Evolutionary conservation across 2,113 vertebrate genomes (phyloP).

Genomic region (Dipodomys merriami): DNA sequence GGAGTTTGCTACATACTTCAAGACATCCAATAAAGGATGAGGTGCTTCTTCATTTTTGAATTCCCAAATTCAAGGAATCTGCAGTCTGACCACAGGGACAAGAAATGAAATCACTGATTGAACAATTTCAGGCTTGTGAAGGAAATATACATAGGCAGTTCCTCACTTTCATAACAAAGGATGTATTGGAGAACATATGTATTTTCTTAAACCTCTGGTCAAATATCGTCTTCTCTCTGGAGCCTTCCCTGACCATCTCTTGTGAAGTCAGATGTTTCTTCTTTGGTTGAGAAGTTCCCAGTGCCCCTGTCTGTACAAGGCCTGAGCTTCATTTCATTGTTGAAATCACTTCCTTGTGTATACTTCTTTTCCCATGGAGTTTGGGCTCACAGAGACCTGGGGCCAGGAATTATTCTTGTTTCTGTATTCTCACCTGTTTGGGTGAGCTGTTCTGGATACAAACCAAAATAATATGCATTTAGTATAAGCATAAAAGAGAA

Average conservation of each 20-base stretch:
- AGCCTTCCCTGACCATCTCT: not conserved
- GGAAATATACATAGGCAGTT: not conserved
- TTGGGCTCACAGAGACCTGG: not conserved
- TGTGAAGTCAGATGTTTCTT: not conserved
- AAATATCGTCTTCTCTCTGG: not conserved
- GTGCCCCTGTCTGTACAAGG: not conserved
- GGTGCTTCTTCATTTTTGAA: not conserved
- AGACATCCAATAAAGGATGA: not conserved
- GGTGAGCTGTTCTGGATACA: not conserved
- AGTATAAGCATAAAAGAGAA: not conserved
- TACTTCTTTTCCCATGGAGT: not conserved
- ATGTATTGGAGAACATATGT: not conserved
- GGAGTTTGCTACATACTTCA: not conserved
- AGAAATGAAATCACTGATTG: not conserved
- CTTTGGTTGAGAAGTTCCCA: not conserved
- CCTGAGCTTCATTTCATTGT: too few relatives aligned
- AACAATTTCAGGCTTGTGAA: not conserved
- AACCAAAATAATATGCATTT: not conserved
- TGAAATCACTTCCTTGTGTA: not conserved
- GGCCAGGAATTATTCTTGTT: not conserved
- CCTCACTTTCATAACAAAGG: not conserved
- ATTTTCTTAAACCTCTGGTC: not conserved
- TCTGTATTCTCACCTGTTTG: not conserved
- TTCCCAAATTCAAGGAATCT: not conserved
- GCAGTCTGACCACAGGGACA: not conserved